Evolutionary conservation across 2,888 invertebrate species (phyloP).

Genomic region (Galerucella pusilla): DNA sequence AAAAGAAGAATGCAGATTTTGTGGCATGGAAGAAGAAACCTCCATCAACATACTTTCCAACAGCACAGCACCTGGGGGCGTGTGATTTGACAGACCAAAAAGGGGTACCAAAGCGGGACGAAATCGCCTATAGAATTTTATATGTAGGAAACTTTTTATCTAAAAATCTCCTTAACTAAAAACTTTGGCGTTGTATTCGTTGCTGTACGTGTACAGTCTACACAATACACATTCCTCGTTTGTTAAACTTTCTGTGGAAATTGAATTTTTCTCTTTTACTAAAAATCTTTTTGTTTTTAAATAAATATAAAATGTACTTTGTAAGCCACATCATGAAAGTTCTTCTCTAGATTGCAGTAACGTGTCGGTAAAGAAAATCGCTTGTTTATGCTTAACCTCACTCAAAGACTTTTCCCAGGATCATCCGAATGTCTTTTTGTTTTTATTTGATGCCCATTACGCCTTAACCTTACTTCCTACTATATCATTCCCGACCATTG

Average conservation of each 20-base stretch:
- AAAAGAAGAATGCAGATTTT: no score
- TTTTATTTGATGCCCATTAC: slow-evolving; percentile 53
- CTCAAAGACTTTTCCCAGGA: slow-evolving; percentile 41
- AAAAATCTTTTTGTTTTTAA: background rate
- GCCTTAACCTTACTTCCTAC: slow-evolving; percentile 50
- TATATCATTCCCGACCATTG: slow-evolving; percentile 57
- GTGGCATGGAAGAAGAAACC: no score
- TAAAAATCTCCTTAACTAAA: no score
- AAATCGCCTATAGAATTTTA: no score
- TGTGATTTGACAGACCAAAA: no score
- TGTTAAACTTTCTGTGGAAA: background rate
- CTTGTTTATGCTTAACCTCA: slow-evolving; percentile 55
- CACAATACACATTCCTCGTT: no score
- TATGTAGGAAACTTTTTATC: no score
- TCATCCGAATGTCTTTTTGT: slow-evolving; percentile 51
- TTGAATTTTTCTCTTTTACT: background rate
- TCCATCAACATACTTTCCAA: no score
- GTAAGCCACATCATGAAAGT: slow-evolving; percentile 9
- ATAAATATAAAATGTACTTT: slow-evolving; percentile 15
- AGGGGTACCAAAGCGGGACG: no score
- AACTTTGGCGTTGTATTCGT: no score
- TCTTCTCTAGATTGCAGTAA: slow-evolving; percentile 26
- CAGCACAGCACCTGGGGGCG: no score
- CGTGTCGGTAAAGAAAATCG: slow-evolving; percentile 58
- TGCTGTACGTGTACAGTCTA: no score